Percentiles rank a stretch among this genome's conserved stretches.
phyloP scores from a whole-genome alignment of 2,888 invertebrate species.

The Augochlorella aurata region DNA sequence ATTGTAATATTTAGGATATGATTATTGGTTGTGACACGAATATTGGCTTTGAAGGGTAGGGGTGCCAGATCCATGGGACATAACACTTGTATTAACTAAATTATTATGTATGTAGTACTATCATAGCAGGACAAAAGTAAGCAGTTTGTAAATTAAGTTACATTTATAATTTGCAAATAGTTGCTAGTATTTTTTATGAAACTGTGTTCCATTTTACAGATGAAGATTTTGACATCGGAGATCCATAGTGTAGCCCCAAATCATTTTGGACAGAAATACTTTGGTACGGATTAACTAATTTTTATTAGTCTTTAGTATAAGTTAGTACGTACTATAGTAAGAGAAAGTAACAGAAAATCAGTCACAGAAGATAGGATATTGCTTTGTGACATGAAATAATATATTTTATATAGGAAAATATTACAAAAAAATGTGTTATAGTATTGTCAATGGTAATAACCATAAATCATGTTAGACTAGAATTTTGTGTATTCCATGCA shows the following conservation, averaged over 20 bases:
- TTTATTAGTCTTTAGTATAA: conserved; percentile 64
- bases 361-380: conserved; percentile 55
- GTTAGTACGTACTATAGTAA: conserved; percentile 39
- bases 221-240: conserved; percentile 98
- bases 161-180: conserved; percentile 13
- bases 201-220: conserved; percentile 80
- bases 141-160: conserved; percentile 8
- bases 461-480: background rate
- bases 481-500: conserved; percentile 5
- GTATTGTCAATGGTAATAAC: conserved; percentile 24
- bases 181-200: conserved; percentile 28
- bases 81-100: background rate
- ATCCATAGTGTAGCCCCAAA: conserved; percentile 97
- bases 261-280: conserved; percentile 99
- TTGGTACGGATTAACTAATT: conserved; percentile 93
- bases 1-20: too few species aligned
- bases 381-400: background rate
- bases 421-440: background rate
- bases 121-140: conserved; percentile 18
- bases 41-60: too few species aligned
- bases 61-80: too few species aligned
- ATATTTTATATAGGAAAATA: conserved; percentile 2
- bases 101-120: conserved; percentile 3
- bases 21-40: too few species aligned
- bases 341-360: conserved; percentile 58